Percentiles rank a stretch among this genome's conserved stretches.
Conservation (phyloP, 2,113 vertebrate genomes). For the Collichthys lucidus region DNA sequence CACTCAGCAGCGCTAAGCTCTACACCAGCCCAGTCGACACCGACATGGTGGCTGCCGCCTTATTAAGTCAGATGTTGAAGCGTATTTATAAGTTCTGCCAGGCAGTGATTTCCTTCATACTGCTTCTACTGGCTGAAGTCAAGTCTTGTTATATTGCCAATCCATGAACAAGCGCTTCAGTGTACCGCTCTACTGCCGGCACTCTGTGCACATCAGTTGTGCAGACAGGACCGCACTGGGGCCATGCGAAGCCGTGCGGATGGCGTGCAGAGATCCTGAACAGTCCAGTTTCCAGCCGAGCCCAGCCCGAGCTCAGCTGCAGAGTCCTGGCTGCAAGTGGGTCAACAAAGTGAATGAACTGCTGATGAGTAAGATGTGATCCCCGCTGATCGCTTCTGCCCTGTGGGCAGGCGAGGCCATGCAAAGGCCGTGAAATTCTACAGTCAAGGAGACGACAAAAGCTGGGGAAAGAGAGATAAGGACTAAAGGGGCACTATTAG, state of each 20-base stretch:
- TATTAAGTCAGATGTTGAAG: slow-evolving; percentile 54
- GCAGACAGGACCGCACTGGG: slow-evolving; percentile 41
- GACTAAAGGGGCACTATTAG: slow-evolving; percentile 11
- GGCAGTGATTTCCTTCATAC: slow-evolving; percentile 38
- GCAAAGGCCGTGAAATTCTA: slow-evolving; percentile 66
- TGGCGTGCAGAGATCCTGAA: slow-evolving; percentile 33
- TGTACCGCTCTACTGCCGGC: slow-evolving; percentile 49
- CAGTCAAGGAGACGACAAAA: slow-evolving; percentile 55
- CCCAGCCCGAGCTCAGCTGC: slow-evolving; percentile 43
- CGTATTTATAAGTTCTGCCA: slow-evolving; percentile 47
- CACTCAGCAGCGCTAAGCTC: slow-evolving; percentile 40
- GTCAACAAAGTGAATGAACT: slow-evolving; percentile 61
- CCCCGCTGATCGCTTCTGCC: slow-evolving; percentile 46
- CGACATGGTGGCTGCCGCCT: slow-evolving; percentile 51
- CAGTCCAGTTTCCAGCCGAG: slow-evolving; percentile 29
- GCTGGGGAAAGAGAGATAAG: slow-evolving; percentile 50
- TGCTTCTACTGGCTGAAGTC: slow-evolving; percentile 40
- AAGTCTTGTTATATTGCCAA: slow-evolving; percentile 64
- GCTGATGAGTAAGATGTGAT: slow-evolving; percentile 66
- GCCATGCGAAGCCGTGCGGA: slow-evolving; percentile 43
- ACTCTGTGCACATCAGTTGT: slow-evolving; percentile 50
- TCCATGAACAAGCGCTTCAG: slow-evolving; percentile 57
- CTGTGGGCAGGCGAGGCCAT: slow-evolving; percentile 67
- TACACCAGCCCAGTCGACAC: slow-evolving; percentile 42
- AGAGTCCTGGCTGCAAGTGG: slow-evolving; percentile 48